Evolutionary conservation across 35 echinoderm and acorn worm genomes (phyloP), one percentile per base, ranked within the genome.

Genomic region (Diadema setosum): DNA sequence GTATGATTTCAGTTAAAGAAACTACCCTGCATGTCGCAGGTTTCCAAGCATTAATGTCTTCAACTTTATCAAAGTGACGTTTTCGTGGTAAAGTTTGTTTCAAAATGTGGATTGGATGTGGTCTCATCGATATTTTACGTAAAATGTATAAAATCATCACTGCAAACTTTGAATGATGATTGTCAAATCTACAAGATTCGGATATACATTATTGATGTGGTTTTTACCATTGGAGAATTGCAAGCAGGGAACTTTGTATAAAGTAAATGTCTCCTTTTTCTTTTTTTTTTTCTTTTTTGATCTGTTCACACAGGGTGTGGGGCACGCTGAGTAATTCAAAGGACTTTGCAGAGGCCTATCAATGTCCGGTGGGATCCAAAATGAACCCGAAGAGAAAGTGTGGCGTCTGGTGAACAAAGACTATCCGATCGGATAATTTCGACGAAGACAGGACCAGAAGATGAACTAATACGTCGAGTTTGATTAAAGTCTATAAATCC

Each of bases 321-420:
- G 93, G 93, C 16, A 82, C 93, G 35, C 32, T 95, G 1, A 84
- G 64, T 46, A 95, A 95, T 52, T 91, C 83, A 27, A 73, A 90
- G 12, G 78, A 87, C 4, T 95, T 95, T 35, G 70, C 93, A 1
- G 70, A 90, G 60, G 88, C 89, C 43, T 95, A 91, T 65, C n/a
- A 84, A 31, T 95, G 93, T 40, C 67, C 81, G 8, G 9, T 41
- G 8, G 84, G 84, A 25, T 87, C 88, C 5, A 37, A 64, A 33
- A 95, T 95, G 93, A 95, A 95, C 36, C 89, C 93, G 12, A 45
- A 30, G 23, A 83, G 87, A 27, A 95, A 95, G 39, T 95, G 93
- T 59, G 45, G 57, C 12, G 67, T 95, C 75, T 95, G 84, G 88
- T 95, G 83, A 70, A 84, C 14, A 46, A n/a, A 15, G 2, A 45